A percentile compares a stretch with the other conserved stretches of the same genome.
phyloP scores from a whole-genome alignment of 1,140 invertebrate genomes.

The Nomia melanderi region DNA sequence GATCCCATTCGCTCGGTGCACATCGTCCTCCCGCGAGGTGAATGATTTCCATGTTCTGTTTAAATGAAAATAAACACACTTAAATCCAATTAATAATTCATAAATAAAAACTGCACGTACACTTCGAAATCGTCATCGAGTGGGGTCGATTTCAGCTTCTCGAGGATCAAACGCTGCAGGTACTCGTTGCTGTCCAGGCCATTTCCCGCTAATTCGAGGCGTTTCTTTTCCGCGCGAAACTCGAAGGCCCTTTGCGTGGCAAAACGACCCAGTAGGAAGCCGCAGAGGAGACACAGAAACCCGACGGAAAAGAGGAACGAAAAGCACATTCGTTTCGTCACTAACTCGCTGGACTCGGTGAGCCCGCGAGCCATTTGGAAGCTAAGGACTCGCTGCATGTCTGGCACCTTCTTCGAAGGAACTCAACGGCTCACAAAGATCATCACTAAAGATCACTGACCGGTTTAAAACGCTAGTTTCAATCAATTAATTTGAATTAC shows the following conservation, averaged over 20 bases:
- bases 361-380: slow-evolving; percentile 74
- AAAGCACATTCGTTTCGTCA: slow-evolving; percentile 81
- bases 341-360: slow-evolving; percentile 77
- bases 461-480: not conserved
- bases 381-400: slow-evolving; percentile 78
- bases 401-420: slow-evolving; percentile 12
- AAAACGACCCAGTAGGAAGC: slow-evolving; percentile 79
- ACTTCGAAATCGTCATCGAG: slow-evolving; percentile 59
- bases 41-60: slow-evolving; percentile 33
- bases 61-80: not conserved
- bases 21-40: slow-evolving; percentile 10
- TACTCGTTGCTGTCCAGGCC: slow-evolving; percentile 67
- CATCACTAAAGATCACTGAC: not conserved
- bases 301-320: slow-evolving; percentile 79
- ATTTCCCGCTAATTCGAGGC: slow-evolving; percentile 70
- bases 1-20: slow-evolving; percentile 47
- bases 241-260: slow-evolving; percentile 72
- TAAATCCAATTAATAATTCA: not conserved
- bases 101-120: not conserved
- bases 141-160: slow-evolving; percentile 56
- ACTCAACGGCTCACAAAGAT: not conserved
- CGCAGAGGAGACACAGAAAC: slow-evolving; percentile 79
- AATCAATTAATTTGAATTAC: not conserved
- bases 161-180: slow-evolving; percentile 63
- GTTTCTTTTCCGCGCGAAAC: slow-evolving; percentile 65